phyloP scores from a whole-genome alignment of 2,113 vertebrate genomes.

The Seriola aureovittata region DNA sequence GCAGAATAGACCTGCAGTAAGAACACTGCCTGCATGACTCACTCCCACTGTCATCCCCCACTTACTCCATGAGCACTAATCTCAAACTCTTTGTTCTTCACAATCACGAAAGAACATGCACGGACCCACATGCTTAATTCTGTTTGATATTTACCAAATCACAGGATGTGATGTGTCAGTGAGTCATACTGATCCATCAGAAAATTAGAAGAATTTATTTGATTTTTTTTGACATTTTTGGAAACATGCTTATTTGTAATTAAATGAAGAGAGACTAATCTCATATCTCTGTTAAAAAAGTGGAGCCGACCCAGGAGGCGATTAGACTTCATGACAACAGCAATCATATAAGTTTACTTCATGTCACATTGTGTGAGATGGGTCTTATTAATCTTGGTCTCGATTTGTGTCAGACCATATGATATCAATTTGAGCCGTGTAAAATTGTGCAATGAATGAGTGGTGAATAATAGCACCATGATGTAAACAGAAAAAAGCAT shows the following conservation, averaged over 20 bases:
- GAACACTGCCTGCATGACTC: constrained; percentile 44
- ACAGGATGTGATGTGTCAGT: constrained; percentile 37
- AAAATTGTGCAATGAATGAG: background rate
- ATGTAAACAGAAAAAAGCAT: background rate
- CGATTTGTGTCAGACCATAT: background rate
- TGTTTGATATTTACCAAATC: constrained; percentile 56
- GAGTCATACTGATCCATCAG: constrained; percentile 36
- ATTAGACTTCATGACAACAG: too few relatives aligned
- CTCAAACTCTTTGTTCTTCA: constrained; percentile 55
- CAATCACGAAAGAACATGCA: constrained; percentile 52
- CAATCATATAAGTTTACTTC: background rate
- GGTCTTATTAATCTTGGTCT: background rate
- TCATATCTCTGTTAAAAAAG: background rate
- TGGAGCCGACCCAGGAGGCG: background rate
- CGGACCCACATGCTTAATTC: constrained; percentile 38
- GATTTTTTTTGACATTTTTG: constrained; percentile 12
- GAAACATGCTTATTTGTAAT: background rate
- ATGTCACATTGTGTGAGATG: background rate
- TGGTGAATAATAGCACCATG: background rate
- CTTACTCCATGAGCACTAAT: constrained; percentile 49
- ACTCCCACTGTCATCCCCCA: constrained; percentile 52
- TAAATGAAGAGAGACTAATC: background rate
- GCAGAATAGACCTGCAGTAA: constrained; percentile 71
- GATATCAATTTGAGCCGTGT: background rate
- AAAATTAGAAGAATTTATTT: constrained; percentile 9